Conservation (phyloP, 2,888 invertebrate species). For the Acronicta aceris region DNA sequence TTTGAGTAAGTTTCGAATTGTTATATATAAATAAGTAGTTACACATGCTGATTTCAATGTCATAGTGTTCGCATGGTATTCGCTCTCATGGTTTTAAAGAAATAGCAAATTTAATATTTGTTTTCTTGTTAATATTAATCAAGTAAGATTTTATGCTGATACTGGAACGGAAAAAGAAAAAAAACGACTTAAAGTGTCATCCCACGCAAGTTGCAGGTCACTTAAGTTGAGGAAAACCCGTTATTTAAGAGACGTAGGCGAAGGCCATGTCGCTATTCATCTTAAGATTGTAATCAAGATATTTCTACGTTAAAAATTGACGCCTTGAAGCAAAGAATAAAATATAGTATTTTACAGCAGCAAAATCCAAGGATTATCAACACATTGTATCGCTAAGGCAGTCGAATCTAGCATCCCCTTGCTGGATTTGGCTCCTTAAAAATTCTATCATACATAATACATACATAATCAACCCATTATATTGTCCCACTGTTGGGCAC, state of each 20-base stretch:
- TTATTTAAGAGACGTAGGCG: conserved; percentile 50
- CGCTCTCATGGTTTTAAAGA: neutral
- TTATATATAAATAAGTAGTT: no score
- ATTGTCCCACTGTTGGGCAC: no score
- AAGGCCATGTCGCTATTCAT: conserved; percentile 36
- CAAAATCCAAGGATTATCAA: no score
- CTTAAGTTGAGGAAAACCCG: conserved; percentile 27
- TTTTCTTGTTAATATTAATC: neutral
- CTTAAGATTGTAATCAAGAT: conserved; percentile 38
- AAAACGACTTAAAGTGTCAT: conserved; percentile 14
- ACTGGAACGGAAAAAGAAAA: conserved; percentile 13
- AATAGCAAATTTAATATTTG: neutral
- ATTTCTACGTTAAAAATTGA: conserved; percentile 16
- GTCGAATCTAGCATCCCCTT: no score
- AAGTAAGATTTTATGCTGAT: conserved; percentile 23
- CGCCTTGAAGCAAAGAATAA: neutral
- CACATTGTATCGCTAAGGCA: no score
- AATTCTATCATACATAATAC: no score
- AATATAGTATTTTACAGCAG: neutral
- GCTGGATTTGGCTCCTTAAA: no score
- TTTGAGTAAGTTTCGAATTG: no score
- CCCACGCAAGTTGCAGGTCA: conserved; percentile 40
- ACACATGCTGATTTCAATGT: no score
- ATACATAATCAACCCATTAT: no score
- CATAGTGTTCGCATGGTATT: no score